phyloP scores from a whole-genome alignment of 2,888 invertebrate genomes.

The Norana najaformis region DNA sequence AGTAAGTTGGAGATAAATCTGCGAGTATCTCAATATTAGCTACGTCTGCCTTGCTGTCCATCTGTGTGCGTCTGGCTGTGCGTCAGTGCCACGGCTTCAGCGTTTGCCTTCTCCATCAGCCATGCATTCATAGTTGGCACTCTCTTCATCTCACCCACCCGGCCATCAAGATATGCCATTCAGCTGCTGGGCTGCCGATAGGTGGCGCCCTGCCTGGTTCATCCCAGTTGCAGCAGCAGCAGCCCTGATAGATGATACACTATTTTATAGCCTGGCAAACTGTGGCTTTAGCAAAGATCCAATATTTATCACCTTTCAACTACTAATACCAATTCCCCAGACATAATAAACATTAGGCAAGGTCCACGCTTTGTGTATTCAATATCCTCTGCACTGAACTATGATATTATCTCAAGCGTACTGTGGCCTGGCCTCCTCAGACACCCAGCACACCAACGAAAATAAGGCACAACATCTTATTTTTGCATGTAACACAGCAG shows the following conservation, averaged over 20 bases:
- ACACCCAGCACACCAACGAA: background rate
- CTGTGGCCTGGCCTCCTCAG: background rate
- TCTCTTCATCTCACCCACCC: constrained; percentile 9
- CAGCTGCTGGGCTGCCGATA: constrained; percentile 13
- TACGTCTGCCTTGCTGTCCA: background rate
- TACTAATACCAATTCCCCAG: constrained; percentile 21
- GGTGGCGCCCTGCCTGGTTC: background rate
- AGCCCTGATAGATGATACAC: constrained; percentile 20
- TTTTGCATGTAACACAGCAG: background rate
- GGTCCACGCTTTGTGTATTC: background rate
- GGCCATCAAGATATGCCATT: constrained; percentile 7
- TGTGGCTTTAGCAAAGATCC: constrained; percentile 23
- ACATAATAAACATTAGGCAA: constrained; percentile 22
- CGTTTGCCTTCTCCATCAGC: constrained; percentile 13
- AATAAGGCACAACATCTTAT: background rate
- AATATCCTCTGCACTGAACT: constrained; percentile 20
- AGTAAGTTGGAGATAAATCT: constrained; percentile 6
- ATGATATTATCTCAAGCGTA: constrained; percentile 18
- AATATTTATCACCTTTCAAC: constrained; percentile 25
- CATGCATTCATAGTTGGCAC: constrained; percentile 13
- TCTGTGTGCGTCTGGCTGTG: background rate
- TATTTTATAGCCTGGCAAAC: constrained; percentile 18
- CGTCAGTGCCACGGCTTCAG: background rate
- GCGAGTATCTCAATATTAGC: background rate
- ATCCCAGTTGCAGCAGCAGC: background rate